Percentiles rank a stretch among this genome's conserved stretches.
Conservation (phyloP, 2,113 vertebrate genomes). For the Sinocyclocheilus grahami region DNA sequence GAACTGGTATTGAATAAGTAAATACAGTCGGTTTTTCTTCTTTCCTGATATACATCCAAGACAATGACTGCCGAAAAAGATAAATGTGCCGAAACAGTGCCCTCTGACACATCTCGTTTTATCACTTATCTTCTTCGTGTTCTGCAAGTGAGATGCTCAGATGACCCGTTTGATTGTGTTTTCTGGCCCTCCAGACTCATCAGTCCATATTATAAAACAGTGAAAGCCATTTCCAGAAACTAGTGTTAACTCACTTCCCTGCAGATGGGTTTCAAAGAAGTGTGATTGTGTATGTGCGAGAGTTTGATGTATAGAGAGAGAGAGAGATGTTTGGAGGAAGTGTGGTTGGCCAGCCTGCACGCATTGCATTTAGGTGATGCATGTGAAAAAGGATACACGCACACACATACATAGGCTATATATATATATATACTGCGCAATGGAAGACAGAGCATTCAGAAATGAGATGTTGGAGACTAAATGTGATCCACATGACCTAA, state of each 20-base stretch:
- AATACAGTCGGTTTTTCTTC: not conserved
- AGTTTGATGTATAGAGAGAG: not conserved
- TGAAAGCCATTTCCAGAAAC: constrained; percentile 48
- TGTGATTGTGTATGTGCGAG: constrained; percentile 32
- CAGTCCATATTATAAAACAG: constrained; percentile 35
- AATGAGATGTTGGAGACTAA: not conserved
- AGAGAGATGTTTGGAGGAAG: constrained; percentile 20
- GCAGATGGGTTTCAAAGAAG: constrained; percentile 52
- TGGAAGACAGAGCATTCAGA: constrained; percentile 53
- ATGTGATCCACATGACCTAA: not conserved
- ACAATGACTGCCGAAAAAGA: not conserved
- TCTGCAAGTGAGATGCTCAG: not conserved
- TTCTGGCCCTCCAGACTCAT: constrained; percentile 38
- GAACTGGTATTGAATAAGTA: not conserved
- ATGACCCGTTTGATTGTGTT: constrained; percentile 9
- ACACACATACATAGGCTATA: constrained; percentile 13
- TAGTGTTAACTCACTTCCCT: constrained; percentile 40
- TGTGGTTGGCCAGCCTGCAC: constrained; percentile 49
- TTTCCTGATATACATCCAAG: not conserved
- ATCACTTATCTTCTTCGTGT: not conserved
- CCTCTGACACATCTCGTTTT: not conserved
- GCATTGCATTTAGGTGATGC: constrained; percentile 23
- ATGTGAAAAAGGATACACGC: constrained; percentile 8
- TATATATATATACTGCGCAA: constrained; percentile 6
- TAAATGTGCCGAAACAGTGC: too few species aligned